Evolutionary conservation across 1,140 invertebrate species (phyloP).

Genomic region (Neodiprion pinetum): DNA sequence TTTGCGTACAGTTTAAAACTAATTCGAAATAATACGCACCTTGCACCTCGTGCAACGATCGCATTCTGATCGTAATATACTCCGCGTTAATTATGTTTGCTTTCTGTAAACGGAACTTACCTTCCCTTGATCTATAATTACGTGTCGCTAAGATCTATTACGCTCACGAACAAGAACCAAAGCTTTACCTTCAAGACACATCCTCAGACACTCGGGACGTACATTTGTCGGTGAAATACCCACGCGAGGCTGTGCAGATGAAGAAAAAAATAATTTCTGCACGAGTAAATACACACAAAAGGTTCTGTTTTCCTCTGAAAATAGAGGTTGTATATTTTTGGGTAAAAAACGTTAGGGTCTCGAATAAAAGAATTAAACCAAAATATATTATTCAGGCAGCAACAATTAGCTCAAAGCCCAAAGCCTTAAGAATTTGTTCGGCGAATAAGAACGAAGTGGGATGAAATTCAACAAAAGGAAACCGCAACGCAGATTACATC

Average conservation of each 20-base stretch:
- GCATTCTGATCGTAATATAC: constrained; percentile 27
- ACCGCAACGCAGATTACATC: too few species aligned
- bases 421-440: too few species aligned
- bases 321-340: background rate
- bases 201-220: background rate
- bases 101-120: constrained; percentile 25
- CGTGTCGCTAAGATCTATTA: constrained; percentile 7
- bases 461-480: too few species aligned
- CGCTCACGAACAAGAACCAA: background rate
- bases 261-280: background rate
- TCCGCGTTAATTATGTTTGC: constrained; percentile 30
- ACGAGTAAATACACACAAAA: background rate
- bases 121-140: constrained; percentile 31
- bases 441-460: too few species aligned
- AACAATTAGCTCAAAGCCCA: too few species aligned
- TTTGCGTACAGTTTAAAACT: background rate
- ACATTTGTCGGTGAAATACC: background rate
- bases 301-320: background rate
- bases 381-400: too few species aligned
- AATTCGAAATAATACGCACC: too few species aligned
- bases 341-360: too few species aligned
- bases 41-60: background rate
- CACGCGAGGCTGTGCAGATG: background rate
- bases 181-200: constrained; percentile 4
- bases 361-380: too few species aligned